Percentiles rank a stretch among this genome's conserved stretches.
phyloP scores from a whole-genome alignment of 1,140 invertebrate genomes.

The Riptortus pedestris region DNA sequence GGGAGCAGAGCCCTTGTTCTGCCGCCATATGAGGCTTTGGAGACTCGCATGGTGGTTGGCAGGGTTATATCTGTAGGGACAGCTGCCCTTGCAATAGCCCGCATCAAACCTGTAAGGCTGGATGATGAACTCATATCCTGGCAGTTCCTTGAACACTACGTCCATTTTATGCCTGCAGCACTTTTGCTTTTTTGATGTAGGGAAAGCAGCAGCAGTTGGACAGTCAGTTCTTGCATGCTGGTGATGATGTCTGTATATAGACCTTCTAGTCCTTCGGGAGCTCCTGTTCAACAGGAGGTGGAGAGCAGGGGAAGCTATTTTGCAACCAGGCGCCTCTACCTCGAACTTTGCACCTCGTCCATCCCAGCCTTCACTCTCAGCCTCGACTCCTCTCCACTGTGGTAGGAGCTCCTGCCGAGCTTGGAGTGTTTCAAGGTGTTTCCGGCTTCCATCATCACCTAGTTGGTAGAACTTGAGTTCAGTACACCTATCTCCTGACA shows the following conservation, averaged over 20 bases:
- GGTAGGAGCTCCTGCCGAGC: slow-evolving; percentile 1
- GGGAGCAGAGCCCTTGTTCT: slow-evolving; percentile 46
- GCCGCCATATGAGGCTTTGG: slow-evolving; percentile 56
- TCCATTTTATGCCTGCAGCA: slow-evolving; percentile 56
- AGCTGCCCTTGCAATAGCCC: slow-evolving; percentile 59
- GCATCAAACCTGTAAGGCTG: slow-evolving; percentile 61
- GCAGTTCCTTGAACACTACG: slow-evolving; percentile 54
- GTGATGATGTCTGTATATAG: not conserved
- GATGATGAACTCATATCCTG: slow-evolving; percentile 56
- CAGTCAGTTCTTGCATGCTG: slow-evolving; percentile 8
- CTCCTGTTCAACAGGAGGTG: not conserved
- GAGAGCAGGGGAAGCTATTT: not conserved
- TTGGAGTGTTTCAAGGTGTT: not conserved
- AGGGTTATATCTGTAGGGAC: slow-evolving; percentile 55
- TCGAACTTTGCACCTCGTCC: not conserved
- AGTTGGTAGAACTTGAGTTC: slow-evolving; percentile 2
- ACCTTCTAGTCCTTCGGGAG: not conserved
- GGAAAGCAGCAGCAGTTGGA: not conserved
- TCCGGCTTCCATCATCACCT: not conserved
- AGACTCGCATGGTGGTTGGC: slow-evolving; percentile 61
- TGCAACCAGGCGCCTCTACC: not conserved
- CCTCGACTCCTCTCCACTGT: not conserved
- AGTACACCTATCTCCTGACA: not conserved
- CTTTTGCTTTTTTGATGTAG: slow-evolving; percentile 31
- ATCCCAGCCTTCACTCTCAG: not conserved